These are phyloP conservation scores for Tyrannus savana DNA, from an alignment of 2,113 vertebrate genomes.

Conservation along the genomic window DNA sequence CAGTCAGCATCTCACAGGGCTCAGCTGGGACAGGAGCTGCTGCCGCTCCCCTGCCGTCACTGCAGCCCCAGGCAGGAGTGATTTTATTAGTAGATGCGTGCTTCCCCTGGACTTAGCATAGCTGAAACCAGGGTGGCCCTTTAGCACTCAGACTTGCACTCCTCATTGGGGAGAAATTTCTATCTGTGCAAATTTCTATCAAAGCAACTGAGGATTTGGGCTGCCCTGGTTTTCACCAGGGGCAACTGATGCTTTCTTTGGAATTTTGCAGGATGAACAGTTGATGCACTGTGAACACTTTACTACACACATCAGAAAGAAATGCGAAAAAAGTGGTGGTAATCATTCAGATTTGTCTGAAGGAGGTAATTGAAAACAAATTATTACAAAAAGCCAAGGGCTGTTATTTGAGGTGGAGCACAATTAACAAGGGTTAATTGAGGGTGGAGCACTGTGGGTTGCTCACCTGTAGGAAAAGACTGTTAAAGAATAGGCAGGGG, in stretches of 20 bases:
- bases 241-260: background rate
- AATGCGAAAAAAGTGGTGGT: background rate
- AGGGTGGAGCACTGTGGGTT: background rate
- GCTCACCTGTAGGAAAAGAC: background rate
- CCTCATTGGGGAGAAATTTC: background rate
- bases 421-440: background rate
- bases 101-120: background rate
- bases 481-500: background rate
- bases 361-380: constrained; percentile 3
- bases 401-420: background rate
- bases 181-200: no score
- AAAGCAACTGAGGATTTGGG: background rate
- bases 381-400: background rate
- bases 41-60: background rate
- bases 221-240: background rate
- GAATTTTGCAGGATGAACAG: background rate
- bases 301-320: background rate
- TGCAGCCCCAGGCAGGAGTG: background rate
- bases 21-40: background rate
- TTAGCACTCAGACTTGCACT: background rate
- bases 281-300: background rate
- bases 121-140: background rate
- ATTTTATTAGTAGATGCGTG: background rate
- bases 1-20: background rate
- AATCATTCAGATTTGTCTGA: background rate